Evolutionary conservation across 2,797 vertebrate species (phyloP), one percentile per base, ranked within the genome.

Genomic region (Aplochiton taeniatus): DNA sequence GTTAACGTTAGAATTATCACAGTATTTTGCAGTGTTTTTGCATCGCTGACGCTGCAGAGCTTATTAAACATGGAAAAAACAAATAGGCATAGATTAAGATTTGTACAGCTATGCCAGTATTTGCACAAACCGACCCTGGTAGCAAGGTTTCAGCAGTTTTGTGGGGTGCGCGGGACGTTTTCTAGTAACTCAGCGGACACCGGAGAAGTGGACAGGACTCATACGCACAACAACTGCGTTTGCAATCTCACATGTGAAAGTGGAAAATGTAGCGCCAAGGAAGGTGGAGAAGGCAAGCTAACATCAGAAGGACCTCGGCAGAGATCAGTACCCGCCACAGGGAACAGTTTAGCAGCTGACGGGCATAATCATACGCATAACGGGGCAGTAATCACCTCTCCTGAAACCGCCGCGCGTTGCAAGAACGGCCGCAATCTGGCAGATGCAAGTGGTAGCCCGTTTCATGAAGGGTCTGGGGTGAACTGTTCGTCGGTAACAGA

Each of bases 121-220:
- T 84, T 98, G 58, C 94, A 93, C 70, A 95, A 98, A 82, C 95
- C 96, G 0, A 85, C 83, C 50, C 93, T 92, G 7, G 97, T 99
- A 66, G 96, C 96, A 41, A 79, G 88, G 5, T 99, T 99, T 69
- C 97, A 98, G 88, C 84, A 78, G 48, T 59, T 95, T 0, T 98
- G 97, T 63, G 97, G 97, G 0, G 94, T 98, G 10, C 90, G 88
- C 31, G 90, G 80, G 18, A 83, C 82, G 10, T 84, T 89, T 66
- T 68, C 75, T 44, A 71, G 83, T 43, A 72, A 46, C 47, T 56
- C 46, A 8, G 11, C 9, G 0, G 59, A 46, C 4, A 14, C 18
- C 12, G 43, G 20, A 42, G 65, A 63, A 18, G 58, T 59, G 44
- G 63, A 63, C 65, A 59, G 65, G 72, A 43, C 70, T 61, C 69